Evolutionary conservation across 2,797 vertebrate species (phyloP), one percentile per base, ranked within the genome.

Genomic region (Benthosema pterotum): DNA sequence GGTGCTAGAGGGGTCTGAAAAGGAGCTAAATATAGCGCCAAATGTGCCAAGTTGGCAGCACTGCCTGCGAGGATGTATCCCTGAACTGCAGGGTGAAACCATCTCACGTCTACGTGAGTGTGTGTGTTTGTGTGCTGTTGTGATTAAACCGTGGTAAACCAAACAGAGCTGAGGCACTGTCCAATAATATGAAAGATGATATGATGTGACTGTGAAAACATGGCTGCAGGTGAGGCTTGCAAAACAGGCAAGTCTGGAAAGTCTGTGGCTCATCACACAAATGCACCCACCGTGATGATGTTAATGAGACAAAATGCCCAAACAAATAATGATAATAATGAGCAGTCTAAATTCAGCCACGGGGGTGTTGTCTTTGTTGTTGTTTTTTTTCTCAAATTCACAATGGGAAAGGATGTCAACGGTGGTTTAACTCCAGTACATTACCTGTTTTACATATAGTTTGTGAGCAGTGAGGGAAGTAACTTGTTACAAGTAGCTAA

Each of bases 231-330:
- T 89, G 84, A 80, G 59, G 80, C 78, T 90, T 89, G 88, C 87
- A 84, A 84, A n/a, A 88, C 87, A 89, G 53, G 73, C 19, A 84
- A 83, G 83, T 86, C 88, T 85, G 85, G 42, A 77, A 85, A 83
- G n/a, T n/a, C n/a, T 63, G 85, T 88, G 92, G 76, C 87, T 82
- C 92, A 94, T 91, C 91, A 92, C 91, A 79, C 0, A 70, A 92
- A 84, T 90, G 91, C 93, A 92, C 94, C 93, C 93, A 94, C 94
- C 95, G n/a, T n/a, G n/a, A n/a, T n/a, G n/a, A 94, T 92, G 93
- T 91, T 95, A 97, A 96, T 95, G 93, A 95, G 93, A 87, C 91
- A 87, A n/a, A 91, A 91, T 38, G 32, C 32, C 7, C 32, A 38
- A 38, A 38, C 7, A 38, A 11, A 8, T 38, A 38, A 25, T 25